Conservation (phyloP, 2,113 vertebrate genomes). For the Hylia prasina region DNA sequence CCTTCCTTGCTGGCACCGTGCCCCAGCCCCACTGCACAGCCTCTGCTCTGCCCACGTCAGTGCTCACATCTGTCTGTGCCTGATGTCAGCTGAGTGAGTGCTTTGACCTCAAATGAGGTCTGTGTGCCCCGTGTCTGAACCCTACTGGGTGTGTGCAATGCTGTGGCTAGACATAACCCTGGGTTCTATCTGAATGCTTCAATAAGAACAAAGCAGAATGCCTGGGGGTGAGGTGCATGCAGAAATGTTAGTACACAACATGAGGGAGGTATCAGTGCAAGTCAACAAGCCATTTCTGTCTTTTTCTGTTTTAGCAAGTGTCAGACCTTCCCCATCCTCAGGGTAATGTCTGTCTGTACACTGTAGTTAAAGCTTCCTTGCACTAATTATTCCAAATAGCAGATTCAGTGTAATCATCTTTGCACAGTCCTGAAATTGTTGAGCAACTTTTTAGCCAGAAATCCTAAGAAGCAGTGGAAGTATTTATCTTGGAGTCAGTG, state of each 20-base stretch:
- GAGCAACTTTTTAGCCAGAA: not conserved
- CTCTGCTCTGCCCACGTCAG: not conserved
- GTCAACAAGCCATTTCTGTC: not conserved
- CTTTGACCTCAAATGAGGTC: not conserved
- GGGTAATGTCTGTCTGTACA: not conserved
- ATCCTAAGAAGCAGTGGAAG: not conserved
- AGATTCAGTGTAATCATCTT: not conserved
- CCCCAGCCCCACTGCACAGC: not conserved
- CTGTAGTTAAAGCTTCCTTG: not conserved
- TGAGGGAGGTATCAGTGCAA: not conserved
- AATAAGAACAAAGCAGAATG: not conserved
- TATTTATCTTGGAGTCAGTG: not conserved
- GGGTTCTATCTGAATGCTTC: not conserved
- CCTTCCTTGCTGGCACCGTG: not conserved
- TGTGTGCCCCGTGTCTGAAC: accelerated
- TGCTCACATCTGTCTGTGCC: accelerated
- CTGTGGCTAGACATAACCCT: not conserved
- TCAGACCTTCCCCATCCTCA: not conserved
- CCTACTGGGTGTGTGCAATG: not conserved
- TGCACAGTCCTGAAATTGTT: not conserved
- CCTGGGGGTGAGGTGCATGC: not conserved
- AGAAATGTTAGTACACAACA: not conserved
- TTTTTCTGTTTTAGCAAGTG: not conserved
- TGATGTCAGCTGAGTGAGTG: not conserved
- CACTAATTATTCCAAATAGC: not conserved